Percentiles rank a stretch among this genome's conserved stretches.
Conservation (phyloP, 2,888 invertebrate species). For the Salticus scenicus region DNA sequence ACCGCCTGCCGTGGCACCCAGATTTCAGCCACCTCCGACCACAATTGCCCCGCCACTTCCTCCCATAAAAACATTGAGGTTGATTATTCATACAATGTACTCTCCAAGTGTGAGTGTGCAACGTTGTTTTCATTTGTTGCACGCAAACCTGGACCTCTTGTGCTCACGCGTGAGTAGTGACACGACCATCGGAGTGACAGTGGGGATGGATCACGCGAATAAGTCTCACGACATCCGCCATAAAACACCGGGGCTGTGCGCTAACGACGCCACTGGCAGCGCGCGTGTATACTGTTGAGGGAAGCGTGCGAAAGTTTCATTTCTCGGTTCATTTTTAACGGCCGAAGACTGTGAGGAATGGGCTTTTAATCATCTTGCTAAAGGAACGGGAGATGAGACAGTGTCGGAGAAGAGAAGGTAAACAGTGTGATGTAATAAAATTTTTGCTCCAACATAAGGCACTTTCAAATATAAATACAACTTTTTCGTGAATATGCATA, state of each 20-base stretch:
- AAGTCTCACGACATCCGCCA: constrained; percentile 63
- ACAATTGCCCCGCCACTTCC: constrained; percentile 41
- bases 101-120: constrained; percentile 15
- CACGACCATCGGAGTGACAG: constrained; percentile 39
- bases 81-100: constrained; percentile 47
- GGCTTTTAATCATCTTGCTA: neutral
- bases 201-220: constrained; percentile 55
- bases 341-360: constrained; percentile 17
- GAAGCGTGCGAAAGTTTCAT: constrained; percentile 58
- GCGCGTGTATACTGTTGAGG: neutral
- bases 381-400: neutral
- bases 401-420: neutral
- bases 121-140: constrained; percentile 67
- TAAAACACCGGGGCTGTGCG: constrained; percentile 57
- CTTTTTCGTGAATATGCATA: constrained; percentile 6
- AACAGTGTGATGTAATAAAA: neutral
- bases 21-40: constrained; percentile 21
- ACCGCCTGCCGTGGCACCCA: constrained; percentile 7
- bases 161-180: constrained; percentile 32
- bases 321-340: constrained; percentile 54
- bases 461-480: neutral
- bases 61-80: constrained; percentile 37
- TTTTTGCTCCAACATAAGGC: neutral
- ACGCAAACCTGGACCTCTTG: neutral
- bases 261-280: constrained; percentile 52